These are phyloP conservation scores for Carassius gibelio DNA, from an alignment of 2,113 vertebrate species.

Conservation along the genomic window DNA sequence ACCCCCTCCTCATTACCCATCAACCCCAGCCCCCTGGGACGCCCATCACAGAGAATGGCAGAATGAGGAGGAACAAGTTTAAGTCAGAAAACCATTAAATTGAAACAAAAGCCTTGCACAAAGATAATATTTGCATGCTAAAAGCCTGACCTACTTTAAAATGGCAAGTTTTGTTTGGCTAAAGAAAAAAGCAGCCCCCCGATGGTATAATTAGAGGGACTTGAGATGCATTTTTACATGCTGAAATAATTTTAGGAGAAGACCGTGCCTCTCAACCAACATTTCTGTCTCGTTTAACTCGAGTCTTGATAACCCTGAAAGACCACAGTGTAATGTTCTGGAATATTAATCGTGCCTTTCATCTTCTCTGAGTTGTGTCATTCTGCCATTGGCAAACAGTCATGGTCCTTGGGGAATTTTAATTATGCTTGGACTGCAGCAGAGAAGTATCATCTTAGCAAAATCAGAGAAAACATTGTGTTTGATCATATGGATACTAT, in stretches of 20 bases:
- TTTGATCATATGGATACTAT: neutral
- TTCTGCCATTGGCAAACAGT: slow-evolving; percentile 23
- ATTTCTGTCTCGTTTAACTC: slow-evolving; percentile 41
- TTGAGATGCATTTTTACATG: slow-evolving; percentile 34
- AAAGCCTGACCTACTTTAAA: slow-evolving; percentile 75
- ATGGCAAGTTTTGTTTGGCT: slow-evolving; percentile 60
- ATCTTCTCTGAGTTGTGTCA: slow-evolving; percentile 30
- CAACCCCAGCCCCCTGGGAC: slow-evolving; percentile 63
- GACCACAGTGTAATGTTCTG: slow-evolving; percentile 20
- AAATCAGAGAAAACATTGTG: slow-evolving; percentile 4
- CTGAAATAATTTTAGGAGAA: slow-evolving; percentile 34
- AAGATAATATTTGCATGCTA: slow-evolving; percentile 65
- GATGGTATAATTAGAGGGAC: slow-evolving; percentile 40
- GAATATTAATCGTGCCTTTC: slow-evolving; percentile 25
- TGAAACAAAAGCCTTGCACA: slow-evolving; percentile 61
- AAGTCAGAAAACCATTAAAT: slow-evolving; percentile 69
- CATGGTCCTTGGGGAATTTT: neutral
- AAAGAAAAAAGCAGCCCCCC: slow-evolving; percentile 50
- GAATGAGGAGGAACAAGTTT: slow-evolving; percentile 67
- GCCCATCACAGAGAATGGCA: slow-evolving; percentile 62
- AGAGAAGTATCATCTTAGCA: slow-evolving; percentile 5
- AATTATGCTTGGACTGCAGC: slow-evolving; percentile 8
- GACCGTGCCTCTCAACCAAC: slow-evolving; percentile 35
- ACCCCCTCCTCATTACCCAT: slow-evolving; percentile 62
- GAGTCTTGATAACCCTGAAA: slow-evolving; percentile 47